Conservation (phyloP, 1,140 invertebrate genomes). For the Drosophila lacteicornis region DNA sequence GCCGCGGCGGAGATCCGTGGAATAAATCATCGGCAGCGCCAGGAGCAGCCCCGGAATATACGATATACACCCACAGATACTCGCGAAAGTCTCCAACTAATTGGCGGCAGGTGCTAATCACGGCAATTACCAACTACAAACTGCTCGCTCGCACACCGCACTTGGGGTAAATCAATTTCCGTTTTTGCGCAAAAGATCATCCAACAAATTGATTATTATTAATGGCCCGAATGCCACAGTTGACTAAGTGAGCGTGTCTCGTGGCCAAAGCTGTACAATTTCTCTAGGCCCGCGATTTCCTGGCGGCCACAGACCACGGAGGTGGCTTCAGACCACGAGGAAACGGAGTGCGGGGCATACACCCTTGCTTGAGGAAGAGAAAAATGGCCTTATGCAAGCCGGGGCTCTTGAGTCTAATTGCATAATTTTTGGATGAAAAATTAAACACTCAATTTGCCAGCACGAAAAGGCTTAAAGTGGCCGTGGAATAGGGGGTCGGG, state of each 20-base stretch:
- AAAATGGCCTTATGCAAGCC: conserved; percentile 53
- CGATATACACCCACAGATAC: background rate
- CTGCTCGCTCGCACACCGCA: conserved; percentile 26
- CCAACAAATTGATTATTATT: conserved; percentile 58
- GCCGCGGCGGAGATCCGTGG: conserved; percentile 18
- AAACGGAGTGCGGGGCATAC: background rate
- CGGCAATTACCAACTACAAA: conserved; percentile 46
- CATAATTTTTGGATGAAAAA: conserved; percentile 43
- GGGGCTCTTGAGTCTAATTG: conserved; percentile 36
- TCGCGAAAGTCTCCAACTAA: conserved; percentile 32
- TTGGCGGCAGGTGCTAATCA: conserved; percentile 65
- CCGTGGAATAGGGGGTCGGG: background rate
- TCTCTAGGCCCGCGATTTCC: conserved; percentile 52
- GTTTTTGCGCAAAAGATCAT: conserved; percentile 52
- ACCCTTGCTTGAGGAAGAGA: conserved; percentile 28
- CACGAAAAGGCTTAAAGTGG: background rate
- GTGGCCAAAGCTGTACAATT: conserved; percentile 29
- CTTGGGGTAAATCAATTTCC: conserved; percentile 71
- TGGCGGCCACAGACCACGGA: conserved; percentile 23
- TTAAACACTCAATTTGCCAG: conserved; percentile 25
- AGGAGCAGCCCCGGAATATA: conserved; percentile 23
- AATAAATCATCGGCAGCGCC: conserved; percentile 23
- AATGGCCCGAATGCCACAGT: conserved; percentile 39
- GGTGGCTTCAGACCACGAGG: background rate
- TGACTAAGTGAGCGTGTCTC: conserved; percentile 70